Conservation (phyloP, 2,113 vertebrate genomes). For the Serinus canaria region DNA sequence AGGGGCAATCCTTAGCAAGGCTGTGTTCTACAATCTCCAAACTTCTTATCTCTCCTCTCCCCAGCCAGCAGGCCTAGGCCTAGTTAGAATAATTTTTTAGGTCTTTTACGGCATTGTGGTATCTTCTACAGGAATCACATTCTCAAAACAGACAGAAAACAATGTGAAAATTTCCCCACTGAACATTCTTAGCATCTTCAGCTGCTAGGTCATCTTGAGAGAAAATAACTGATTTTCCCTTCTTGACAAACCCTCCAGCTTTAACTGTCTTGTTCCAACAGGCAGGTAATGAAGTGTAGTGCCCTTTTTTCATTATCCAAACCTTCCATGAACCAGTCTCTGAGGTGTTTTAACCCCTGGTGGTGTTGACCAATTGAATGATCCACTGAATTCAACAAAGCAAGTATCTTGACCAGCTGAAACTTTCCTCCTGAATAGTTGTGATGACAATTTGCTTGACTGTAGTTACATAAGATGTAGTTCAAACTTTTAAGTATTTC, state of each 20-base stretch:
- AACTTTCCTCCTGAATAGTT: not conserved
- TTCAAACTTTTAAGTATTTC: not conserved
- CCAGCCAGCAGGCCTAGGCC: too few relatives aligned
- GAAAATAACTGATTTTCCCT: not conserved
- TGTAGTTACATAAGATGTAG: not conserved
- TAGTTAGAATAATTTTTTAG: not conserved
- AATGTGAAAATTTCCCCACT: not conserved
- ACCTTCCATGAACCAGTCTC: not conserved
- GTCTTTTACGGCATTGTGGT: not conserved
- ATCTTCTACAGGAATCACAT: not conserved
- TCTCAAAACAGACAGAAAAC: not conserved
- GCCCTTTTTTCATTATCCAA: not conserved
- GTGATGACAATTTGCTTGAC: not conserved
- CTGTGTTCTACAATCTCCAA: not conserved
- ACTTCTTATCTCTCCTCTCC: not conserved
- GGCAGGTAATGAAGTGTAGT: not conserved
- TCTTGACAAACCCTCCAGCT: not conserved
- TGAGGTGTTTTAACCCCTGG: fast-evolving
- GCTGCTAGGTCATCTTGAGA: not conserved
- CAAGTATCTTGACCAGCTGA: not conserved
- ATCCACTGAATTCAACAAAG: not conserved
- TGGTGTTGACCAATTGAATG: not conserved
- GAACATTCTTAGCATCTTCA: not conserved
- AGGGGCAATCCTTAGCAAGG: fast-evolving
- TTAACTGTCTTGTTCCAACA: not conserved